Conservation (phyloP, 2,113 vertebrate genomes). For the Lethenteron reissneri region DNA sequence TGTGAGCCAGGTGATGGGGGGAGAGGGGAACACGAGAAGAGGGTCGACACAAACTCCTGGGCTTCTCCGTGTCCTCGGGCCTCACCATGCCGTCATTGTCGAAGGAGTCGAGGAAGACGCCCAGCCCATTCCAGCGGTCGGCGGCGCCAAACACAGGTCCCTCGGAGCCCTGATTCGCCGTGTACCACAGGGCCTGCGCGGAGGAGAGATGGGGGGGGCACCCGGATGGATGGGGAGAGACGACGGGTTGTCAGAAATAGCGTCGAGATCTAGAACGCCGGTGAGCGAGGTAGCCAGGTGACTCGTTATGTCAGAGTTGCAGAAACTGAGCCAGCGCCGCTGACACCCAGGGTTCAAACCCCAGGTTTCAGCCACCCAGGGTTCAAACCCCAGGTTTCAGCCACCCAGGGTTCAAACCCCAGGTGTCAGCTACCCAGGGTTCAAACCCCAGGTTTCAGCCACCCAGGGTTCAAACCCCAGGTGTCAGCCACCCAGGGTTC, state of each 20-base stretch:
- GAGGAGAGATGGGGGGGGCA: background rate
- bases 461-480: no score
- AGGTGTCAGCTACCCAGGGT: no score
- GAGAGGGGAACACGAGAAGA: constrained; percentile 11
- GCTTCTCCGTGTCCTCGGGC: background rate
- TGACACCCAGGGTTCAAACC: background rate
- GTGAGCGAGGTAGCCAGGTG: background rate
- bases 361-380: no score
- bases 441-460: no score
- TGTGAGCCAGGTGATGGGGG: no score
- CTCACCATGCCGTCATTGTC: constrained; percentile 93
- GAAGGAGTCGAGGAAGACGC: constrained; percentile 93
- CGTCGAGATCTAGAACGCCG: background rate
- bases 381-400: no score
- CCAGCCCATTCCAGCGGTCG: constrained; percentile 71
- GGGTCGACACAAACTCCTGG: background rate
- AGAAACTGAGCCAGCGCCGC: accelerated
- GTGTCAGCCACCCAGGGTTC: no score
- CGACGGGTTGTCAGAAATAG: background rate
- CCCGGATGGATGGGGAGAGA: background rate
- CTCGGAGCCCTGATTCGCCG: constrained; percentile 48
- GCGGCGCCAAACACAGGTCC: constrained; percentile 76
- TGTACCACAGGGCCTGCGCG: constrained; percentile 69
- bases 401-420: no score
- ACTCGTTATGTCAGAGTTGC: background rate